These are phyloP conservation scores for Hydroisotoma schaefferi DNA, from an alignment of 2,888 invertebrate species.

Conservation along the genomic window DNA sequence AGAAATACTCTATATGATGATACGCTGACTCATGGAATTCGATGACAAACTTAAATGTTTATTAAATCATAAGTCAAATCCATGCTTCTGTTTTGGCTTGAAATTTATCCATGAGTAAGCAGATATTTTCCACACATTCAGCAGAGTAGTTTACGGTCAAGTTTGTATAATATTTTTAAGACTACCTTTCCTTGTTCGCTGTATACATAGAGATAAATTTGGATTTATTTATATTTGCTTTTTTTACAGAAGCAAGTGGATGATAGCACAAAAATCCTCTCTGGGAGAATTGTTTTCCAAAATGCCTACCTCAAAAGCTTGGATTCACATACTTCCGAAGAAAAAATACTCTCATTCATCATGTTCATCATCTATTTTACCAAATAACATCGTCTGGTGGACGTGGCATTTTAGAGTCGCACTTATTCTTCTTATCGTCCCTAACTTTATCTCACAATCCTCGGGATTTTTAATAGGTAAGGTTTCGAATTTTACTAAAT, in stretches of 20 bases:
- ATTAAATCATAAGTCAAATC: too few relatives aligned
- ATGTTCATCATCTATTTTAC: not conserved
- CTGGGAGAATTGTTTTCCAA: not conserved
- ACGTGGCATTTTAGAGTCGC: slow-evolving; percentile 18
- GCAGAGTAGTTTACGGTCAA: too few relatives aligned
- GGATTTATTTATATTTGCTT: not conserved
- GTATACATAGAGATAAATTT: too few relatives aligned
- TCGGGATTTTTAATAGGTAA: slow-evolving; percentile 26
- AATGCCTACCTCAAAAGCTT: not conserved
- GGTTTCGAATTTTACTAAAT: slow-evolving; percentile 4
- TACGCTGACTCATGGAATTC: too few relatives aligned
- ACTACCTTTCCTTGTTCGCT: too few relatives aligned
- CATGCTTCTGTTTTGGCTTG: too few relatives aligned
- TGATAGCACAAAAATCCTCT: not conserved
- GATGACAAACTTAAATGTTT: too few relatives aligned
- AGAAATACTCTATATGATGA: too few relatives aligned
- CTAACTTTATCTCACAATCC: slow-evolving; percentile 19
- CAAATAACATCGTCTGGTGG: slow-evolving; percentile 17
- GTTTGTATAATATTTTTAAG: too few relatives aligned
- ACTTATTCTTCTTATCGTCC: slow-evolving; percentile 19
- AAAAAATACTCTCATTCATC: not conserved
- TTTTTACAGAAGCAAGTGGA: not conserved
- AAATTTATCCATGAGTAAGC: too few relatives aligned
- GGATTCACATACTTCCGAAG: not conserved
- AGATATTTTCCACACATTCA: too few relatives aligned